Evolutionary conservation across 2,113 vertebrate genomes (phyloP), one percentile per base, ranked within the genome.

Genomic region (Centropristis striata): DNA sequence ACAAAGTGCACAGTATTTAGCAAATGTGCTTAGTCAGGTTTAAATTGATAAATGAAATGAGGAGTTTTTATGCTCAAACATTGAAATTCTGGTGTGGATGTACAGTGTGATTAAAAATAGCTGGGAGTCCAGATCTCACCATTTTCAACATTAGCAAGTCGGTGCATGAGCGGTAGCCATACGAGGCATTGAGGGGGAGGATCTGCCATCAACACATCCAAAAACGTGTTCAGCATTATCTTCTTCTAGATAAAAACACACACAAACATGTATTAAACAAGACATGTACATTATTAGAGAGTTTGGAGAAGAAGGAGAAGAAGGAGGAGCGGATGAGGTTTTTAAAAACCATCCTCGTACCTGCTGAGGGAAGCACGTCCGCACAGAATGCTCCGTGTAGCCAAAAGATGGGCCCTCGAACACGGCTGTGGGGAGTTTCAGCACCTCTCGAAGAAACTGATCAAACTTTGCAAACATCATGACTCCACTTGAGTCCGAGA

Each of bases 141-240:
- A 23, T 99, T 99, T 92, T 99, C 98, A 1, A 99, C 98, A 23
- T 99, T 98, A 86, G 98, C 97, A 8, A 99, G 98, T 90, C 98
- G 96, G 92, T 99, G 98, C 97, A 99, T 95, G 91, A 99, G 98
- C 50, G 98, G 98, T 49, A 99, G 94, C 98, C 98, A 99, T 41
- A 99, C 98, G 88, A 99, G 97, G 96, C 97, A 99, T 95, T 99
- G 98, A 15, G 98, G 98, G 39, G 98, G 98, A 10, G 98, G 98
- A 32, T 99, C 98, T 0, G 97, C 97, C 97, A 97, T 98, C 93
- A 99, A 77, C 1, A 97, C 96, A 82, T 99, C 98, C 93, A 99
- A 87, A 91, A 99, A 99, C 86, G 95, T 97, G 92, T 99, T 99
- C 66, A 99, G 92, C 92, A 92, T 95, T 72, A 99, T 96, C 95